phyloP scores from a whole-genome alignment of 2,113 vertebrate species.

The Garra rufa region DNA sequence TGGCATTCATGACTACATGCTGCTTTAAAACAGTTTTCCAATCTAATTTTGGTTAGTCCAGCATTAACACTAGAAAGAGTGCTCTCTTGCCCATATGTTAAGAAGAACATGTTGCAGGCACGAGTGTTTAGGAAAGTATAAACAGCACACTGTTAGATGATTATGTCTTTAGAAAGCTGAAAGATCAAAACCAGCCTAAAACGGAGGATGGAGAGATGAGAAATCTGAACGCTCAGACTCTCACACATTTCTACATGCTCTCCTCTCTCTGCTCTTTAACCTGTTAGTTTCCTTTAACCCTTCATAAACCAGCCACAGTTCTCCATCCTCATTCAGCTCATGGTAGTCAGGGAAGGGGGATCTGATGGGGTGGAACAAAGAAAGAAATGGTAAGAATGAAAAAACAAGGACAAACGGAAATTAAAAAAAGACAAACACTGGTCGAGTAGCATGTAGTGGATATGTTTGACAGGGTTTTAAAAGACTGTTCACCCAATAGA shows the following conservation, averaged over 20 bases:
- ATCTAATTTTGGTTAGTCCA: not conserved
- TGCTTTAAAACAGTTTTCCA: not conserved
- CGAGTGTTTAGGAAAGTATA: not conserved
- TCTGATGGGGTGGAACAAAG: slow-evolving; percentile 76
- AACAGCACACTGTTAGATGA: slow-evolving; percentile 16
- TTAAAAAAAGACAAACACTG: not conserved
- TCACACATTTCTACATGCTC: slow-evolving; percentile 53
- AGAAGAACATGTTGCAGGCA: not conserved
- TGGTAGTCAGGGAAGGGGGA: slow-evolving; percentile 88
- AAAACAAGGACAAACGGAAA: slow-evolving; percentile 38
- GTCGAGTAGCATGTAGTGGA: not conserved
- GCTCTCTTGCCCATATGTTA: not conserved
- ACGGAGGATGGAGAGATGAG: not conserved
- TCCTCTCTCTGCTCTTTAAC: slow-evolving; percentile 74
- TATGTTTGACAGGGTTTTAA: not conserved
- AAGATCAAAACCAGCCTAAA: not conserved
- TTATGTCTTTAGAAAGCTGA: not conserved
- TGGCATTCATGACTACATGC: not conserved
- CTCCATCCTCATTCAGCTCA: slow-evolving; percentile 97
- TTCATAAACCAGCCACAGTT: slow-evolving; percentile 99
- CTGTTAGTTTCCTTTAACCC: slow-evolving; percentile 99
- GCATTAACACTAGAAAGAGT: not conserved
- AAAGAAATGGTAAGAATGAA: slow-evolving; percentile 62
- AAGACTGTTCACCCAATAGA: not conserved
- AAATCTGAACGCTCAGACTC: slow-evolving; percentile 17